phyloP scores from a whole-genome alignment of 2,888 invertebrate species.

The Eueremaeus valkanovi region DNA sequence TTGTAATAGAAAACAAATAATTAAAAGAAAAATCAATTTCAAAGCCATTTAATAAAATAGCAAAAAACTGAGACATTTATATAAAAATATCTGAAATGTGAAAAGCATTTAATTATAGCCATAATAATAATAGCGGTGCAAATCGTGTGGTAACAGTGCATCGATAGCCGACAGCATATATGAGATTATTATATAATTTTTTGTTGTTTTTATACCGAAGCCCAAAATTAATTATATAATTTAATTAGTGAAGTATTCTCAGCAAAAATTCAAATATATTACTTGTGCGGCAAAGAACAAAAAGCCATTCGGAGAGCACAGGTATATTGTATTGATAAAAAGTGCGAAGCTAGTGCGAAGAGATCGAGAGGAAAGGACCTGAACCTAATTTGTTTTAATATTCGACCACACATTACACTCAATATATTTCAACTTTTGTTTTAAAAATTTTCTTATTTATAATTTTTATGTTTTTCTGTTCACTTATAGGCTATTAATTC shows the following conservation, averaged over 20 bases:
- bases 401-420: slow-evolving; percentile 19
- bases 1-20: too few species aligned
- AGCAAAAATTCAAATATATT: background rate
- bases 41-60: too few species aligned
- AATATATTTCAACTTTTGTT: background rate
- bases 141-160: slow-evolving; percentile 12
- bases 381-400: slow-evolving; percentile 22
- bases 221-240: slow-evolving; percentile 29
- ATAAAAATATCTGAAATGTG: background rate
- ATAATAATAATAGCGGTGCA: background rate
- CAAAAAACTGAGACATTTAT: background rate
- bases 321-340: background rate
- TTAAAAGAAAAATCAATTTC: too few species aligned
- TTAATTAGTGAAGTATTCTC: slow-evolving; percentile 2
- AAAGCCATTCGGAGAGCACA: background rate
- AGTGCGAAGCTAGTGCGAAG: background rate
- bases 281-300: slow-evolving; percentile 2
- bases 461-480: background rate
- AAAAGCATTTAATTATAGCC: slow-evolving; percentile 10
- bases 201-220: background rate
- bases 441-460: background rate
- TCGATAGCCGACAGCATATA: background rate
- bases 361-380: background rate
- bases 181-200: background rate
- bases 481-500: background rate